Base-by-base conservation (phyloP, 2,888 invertebrate genomes). In the Epicampocera succincta region DNA sequence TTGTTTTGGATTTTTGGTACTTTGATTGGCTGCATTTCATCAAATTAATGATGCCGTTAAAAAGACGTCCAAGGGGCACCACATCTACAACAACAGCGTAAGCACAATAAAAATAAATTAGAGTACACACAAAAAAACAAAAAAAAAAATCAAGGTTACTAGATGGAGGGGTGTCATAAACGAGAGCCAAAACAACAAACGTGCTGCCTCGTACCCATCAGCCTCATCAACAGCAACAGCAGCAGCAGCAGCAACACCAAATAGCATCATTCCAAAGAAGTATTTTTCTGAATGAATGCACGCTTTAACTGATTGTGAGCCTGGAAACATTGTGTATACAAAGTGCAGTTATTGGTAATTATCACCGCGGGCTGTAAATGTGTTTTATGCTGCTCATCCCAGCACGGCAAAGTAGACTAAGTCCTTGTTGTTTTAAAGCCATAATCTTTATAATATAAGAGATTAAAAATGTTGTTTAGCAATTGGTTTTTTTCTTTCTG, bases 281-380 rank as follows among this genome's bases (percentile, higher is more conserved):
- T 25, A 3, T 17, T 9, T 12, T 33, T 11, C n/a, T 48, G 48
- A 69, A 68, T 52, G 72, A 17, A 58, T 65, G 66, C 0, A 13
- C 33, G 40, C 12, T 2, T 13, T 21, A 48, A 15, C 17, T 56
- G 46, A 38, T 15, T 52, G 21, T n/a, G 19, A 8, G 33, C 29
- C 40, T 73, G 76, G 72, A 48, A 66, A 82, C 82, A 75, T 71
- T 82, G 74, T 82, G 60, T 73, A 78, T 71, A 82, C 82, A 82
- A 78, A 71, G 78, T 78, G 82, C 78, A 74, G 82, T 78, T 82
- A 82, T 82, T 56, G 65, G 82, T 82, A 82, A 82, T 82, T 82
- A 82, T 78, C 78, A 71, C 82, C 78, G 71, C 82, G 75, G 82
- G 82, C 78, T 66, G 44, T 21, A 69, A 82, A 74, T 71, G 65